phyloP scores from a whole-genome alignment of 2,888 invertebrate species.

The Agrotis clavis region DNA sequence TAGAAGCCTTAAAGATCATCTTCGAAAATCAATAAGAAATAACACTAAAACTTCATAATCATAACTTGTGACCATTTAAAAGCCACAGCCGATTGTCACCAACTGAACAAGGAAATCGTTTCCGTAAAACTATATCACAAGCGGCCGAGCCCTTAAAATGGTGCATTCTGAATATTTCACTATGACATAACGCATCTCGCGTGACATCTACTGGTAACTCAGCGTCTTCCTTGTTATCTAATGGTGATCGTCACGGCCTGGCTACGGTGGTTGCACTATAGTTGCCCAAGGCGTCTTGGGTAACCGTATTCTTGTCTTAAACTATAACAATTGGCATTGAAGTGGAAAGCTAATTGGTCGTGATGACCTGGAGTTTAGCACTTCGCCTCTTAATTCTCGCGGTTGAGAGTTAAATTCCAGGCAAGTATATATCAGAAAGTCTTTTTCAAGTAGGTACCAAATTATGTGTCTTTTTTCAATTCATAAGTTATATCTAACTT shows the following conservation, averaged over 20 bases:
- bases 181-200: constrained; percentile 56
- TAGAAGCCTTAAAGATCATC: no score
- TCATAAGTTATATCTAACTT: no score
- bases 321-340: constrained; percentile 8
- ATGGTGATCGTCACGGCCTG: constrained; percentile 60
- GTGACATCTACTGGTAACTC: constrained; percentile 63
- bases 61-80: background rate
- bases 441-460: no score
- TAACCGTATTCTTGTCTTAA: constrained; percentile 51
- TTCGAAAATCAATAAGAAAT: no score
- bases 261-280: constrained; percentile 52
- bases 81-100: background rate
- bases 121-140: constrained; percentile 19
- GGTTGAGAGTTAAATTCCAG: no score
- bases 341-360: no score
- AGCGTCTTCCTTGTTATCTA: constrained; percentile 61
- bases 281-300: constrained; percentile 60
- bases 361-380: no score
- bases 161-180: constrained; percentile 33
- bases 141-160: constrained; percentile 8
- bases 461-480: no score
- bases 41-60: no score
- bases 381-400: no score
- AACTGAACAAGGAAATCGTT: constrained; percentile 4
- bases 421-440: no score